phyloP scores from a whole-genome alignment of 2,888 invertebrate genomes.

The Hylaea fasciaria region DNA sequence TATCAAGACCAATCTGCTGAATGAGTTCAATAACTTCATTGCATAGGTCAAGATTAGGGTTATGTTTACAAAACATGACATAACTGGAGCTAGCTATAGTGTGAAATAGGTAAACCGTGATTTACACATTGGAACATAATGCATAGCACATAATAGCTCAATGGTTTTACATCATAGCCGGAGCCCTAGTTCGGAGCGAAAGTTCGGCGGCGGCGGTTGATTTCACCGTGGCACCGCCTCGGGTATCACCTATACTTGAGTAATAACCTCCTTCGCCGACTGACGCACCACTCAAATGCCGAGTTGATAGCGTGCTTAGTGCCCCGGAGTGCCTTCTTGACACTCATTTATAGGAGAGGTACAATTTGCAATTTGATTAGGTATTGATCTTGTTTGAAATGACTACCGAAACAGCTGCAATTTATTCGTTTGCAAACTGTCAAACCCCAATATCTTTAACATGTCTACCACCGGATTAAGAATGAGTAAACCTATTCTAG shows the following conservation, averaged over 20 bases:
- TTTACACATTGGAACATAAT: constrained; percentile 14
- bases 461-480: too few species aligned
- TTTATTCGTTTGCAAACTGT: too few species aligned
- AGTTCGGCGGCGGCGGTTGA: constrained; percentile 46
- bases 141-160: too few species aligned
- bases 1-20: not conserved
- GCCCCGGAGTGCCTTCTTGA: not conserved
- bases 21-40: not conserved
- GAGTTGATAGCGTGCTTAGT: constrained; percentile 4
- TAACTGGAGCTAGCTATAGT: constrained; percentile 43
- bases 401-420: too few species aligned
- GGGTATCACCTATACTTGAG: constrained; percentile 24
- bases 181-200: constrained; percentile 49
- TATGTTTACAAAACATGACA: constrained; percentile 41
- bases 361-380: too few species aligned
- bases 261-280: constrained; percentile 35
- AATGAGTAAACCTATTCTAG: too few species aligned
- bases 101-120: constrained; percentile 47
- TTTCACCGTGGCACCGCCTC: constrained; percentile 48
- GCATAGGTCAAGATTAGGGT: not conserved
- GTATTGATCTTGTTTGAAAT: too few species aligned
- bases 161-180: constrained; percentile 47
- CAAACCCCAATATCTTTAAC: too few species aligned
- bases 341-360: too few species aligned
- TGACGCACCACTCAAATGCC: constrained; percentile 5